Conservation (phyloP, 2,888 invertebrate species). For the Agrochola circellaris region DNA sequence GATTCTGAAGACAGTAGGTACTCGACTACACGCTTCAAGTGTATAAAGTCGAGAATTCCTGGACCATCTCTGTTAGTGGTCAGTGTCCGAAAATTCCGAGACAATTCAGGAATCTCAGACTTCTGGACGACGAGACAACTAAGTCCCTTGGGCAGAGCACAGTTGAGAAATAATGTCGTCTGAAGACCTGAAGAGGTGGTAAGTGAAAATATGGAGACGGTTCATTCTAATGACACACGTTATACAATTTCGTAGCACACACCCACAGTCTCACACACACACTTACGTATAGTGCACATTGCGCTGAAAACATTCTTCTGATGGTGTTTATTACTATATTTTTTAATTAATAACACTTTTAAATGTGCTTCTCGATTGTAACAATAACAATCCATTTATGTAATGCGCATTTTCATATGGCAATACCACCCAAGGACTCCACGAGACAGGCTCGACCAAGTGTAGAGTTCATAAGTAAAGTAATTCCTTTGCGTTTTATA, state of each 20-base stretch:
- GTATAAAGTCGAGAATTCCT: conserved; percentile 29
- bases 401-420: too few species aligned
- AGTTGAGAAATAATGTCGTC: conserved; percentile 10
- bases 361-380: too few species aligned
- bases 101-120: conserved; percentile 44
- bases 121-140: conserved; percentile 40
- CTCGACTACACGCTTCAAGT: neutral
- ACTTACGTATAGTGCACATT: too few species aligned
- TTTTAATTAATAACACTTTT: too few species aligned
- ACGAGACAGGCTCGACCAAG: neutral
- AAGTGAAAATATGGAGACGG: neutral
- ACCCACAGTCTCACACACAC: too few species aligned
- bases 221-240: neutral
- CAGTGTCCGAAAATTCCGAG: conserved; percentile 35
- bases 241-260: too few species aligned
- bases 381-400: neutral
- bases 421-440: neutral
- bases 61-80: conserved; percentile 38
- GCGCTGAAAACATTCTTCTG: too few species aligned
- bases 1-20: neutral
- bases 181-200: conserved; percentile 22
- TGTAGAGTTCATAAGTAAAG: neutral
- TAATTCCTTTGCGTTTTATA: neutral
- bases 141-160: conserved; percentile 20
- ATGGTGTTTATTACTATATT: too few species aligned